These are phyloP conservation scores for Mormyrus hasselquistii DNA, from an alignment of 2,797 vertebrate genomes.

Conservation along the genomic window DNA sequence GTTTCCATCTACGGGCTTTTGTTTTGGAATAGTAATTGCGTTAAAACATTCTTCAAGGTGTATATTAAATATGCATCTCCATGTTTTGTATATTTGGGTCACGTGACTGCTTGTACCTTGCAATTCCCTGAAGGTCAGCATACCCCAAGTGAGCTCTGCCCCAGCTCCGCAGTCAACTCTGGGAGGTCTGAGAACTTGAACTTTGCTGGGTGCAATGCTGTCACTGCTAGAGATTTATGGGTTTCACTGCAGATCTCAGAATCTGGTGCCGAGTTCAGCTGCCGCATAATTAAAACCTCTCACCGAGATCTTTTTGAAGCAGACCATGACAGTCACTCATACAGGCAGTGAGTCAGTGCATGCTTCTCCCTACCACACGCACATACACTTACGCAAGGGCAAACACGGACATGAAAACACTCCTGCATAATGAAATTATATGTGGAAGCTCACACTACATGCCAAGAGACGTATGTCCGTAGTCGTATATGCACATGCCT, in stretches of 20 bases:
- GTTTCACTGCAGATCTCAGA: slow-evolving; percentile 67
- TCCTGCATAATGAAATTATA: slow-evolving; percentile 62
- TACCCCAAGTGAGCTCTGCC: slow-evolving; percentile 29
- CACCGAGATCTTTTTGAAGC: slow-evolving; percentile 72
- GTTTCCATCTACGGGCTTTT: background rate
- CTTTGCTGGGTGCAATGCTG: slow-evolving; percentile 62
- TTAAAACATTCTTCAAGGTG: background rate
- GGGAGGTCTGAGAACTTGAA: slow-evolving; percentile 64
- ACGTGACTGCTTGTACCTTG: background rate
- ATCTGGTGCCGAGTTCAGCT: slow-evolving; percentile 72
- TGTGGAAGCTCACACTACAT: slow-evolving; percentile 45
- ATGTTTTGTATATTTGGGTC: background rate
- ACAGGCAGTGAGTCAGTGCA: slow-evolving; percentile 7
- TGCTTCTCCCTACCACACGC: slow-evolving; percentile 6
- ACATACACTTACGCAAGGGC: slow-evolving; percentile 2
- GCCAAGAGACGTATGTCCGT: slow-evolving; percentile 15
- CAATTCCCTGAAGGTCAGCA: background rate
- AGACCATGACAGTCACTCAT: slow-evolving; percentile 55
- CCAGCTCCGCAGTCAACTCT: slow-evolving; percentile 38
- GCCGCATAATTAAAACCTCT: slow-evolving; percentile 70
- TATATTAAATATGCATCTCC: background rate
- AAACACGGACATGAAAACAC: slow-evolving; percentile 23
- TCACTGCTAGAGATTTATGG: slow-evolving; percentile 69
- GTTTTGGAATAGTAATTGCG: background rate
- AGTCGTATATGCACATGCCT: slow-evolving; percentile 16